phyloP scores from a whole-genome alignment of 2,113 vertebrate species.

The Lophura nycthemera region DNA sequence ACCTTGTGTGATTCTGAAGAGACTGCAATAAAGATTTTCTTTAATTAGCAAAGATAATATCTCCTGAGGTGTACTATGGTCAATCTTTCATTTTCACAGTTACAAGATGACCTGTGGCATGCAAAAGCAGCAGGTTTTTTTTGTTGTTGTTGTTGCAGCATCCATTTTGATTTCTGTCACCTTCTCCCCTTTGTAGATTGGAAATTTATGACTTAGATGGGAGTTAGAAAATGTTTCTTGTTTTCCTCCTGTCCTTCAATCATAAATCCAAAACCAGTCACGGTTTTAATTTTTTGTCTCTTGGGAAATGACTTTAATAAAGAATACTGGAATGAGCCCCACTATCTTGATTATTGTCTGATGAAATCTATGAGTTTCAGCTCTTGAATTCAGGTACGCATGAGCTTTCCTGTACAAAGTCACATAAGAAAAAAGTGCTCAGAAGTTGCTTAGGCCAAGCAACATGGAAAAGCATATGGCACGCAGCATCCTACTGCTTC shows the following conservation, averaged over 20 bases:
- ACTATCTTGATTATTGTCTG: background rate
- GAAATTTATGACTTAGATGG: background rate
- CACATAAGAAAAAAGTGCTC: background rate
- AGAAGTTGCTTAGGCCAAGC: background rate
- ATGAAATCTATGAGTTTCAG: background rate
- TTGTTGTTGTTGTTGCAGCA: background rate
- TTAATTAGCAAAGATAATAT: background rate
- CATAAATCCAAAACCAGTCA: background rate
- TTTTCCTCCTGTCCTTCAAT: background rate
- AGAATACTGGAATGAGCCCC: background rate
- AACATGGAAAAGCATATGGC: background rate
- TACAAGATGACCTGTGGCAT: background rate
- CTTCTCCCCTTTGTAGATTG: background rate
- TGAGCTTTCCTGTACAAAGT: background rate
- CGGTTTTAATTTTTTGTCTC: background rate
- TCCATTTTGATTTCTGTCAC: background rate
- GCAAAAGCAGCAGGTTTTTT: background rate
- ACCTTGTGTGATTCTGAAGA: background rate
- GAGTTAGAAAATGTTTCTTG: background rate
- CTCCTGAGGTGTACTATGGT: background rate
- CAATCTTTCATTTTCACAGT: background rate
- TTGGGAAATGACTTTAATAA: background rate
- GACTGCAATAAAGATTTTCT: background rate
- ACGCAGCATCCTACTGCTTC: background rate
- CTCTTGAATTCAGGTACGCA: background rate